A percentile compares a stretch with the other conserved stretches of the same genome.
phyloP scores from a whole-genome alignment of 2,113 vertebrate species.

The Puffinus mauretanicus region DNA sequence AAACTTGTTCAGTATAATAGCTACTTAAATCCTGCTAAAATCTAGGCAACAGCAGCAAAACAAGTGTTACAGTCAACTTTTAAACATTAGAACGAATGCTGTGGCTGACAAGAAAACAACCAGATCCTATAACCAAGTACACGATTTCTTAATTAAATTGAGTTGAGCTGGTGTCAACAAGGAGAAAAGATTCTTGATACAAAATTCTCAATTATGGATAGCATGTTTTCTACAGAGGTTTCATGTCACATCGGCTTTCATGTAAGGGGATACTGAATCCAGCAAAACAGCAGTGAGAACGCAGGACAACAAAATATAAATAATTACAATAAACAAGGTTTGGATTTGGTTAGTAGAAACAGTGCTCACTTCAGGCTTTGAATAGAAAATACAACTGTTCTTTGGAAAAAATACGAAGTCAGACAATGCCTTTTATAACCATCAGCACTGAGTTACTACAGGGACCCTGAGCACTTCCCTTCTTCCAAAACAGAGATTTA shows the following conservation, averaged over 20 bases:
- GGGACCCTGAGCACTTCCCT: background rate
- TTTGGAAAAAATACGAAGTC: background rate
- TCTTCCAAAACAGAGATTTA: background rate
- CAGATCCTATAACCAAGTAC: slow-evolving; percentile 36
- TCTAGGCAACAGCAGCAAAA: background rate
- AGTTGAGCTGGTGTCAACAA: slow-evolving; percentile 35
- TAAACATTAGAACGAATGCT: background rate
- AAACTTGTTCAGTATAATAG: background rate
- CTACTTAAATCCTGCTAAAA: background rate
- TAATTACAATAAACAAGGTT: slow-evolving; percentile 2
- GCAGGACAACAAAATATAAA: slow-evolving; percentile 16
- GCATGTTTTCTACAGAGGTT: slow-evolving; percentile 26
- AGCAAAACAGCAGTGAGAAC: background rate
- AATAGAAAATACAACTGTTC: background rate
- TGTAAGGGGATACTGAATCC: background rate
- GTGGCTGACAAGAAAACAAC: slow-evolving; percentile 44
- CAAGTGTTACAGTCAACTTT: slow-evolving; percentile 17
- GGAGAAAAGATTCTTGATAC: slow-evolving; percentile 18
- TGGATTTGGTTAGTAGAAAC: background rate
- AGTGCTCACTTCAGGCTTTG: background rate
- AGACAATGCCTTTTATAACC: background rate
- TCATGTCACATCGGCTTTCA: slow-evolving; percentile 1
- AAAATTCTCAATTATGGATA: slow-evolving; percentile 53
- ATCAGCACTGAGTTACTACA: background rate
- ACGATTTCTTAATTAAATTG: slow-evolving; percentile 55